Percentiles rank a stretch among this genome's conserved stretches.
These are phyloP conservation scores for Cryptomyrus ogoouensis DNA, from an alignment of 2,113 vertebrate species.

Conservation along the genomic window DNA sequence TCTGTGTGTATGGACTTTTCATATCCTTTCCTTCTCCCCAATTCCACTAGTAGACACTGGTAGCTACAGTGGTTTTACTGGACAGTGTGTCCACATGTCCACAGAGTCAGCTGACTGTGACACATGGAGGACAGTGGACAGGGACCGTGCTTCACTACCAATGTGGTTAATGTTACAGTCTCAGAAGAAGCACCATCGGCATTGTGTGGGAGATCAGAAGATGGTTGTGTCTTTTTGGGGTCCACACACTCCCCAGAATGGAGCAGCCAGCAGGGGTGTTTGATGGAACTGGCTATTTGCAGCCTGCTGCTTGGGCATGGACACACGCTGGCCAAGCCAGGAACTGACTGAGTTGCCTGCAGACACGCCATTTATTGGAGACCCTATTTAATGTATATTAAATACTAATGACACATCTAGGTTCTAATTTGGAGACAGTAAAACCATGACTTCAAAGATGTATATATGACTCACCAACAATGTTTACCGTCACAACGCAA, in stretches of 20 bases:
- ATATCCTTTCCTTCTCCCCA: neutral
- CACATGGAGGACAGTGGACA: neutral
- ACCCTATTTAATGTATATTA: neutral
- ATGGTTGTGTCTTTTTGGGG: neutral
- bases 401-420: neutral
- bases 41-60: neutral
- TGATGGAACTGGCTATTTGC: neutral
- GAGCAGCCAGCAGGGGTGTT: neutral
- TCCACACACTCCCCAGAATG: neutral
- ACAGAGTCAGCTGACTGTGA: neutral
- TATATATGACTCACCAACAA: neutral
- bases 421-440: neutral
- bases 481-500: neutral
- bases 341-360: neutral
- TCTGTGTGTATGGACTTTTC: neutral
- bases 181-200: neutral
- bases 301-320: neutral
- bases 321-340: neutral
- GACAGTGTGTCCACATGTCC: neutral
- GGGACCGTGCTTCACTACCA: neutral
- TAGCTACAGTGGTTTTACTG: neutral
- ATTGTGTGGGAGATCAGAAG: neutral
- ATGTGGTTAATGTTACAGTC: neutral
- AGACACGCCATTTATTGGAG: neutral
- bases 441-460: neutral